Evolutionary conservation across 2,888 invertebrate species (phyloP), one percentile per base, ranked within the genome.

Genomic region (Heliconius erato): DNA sequence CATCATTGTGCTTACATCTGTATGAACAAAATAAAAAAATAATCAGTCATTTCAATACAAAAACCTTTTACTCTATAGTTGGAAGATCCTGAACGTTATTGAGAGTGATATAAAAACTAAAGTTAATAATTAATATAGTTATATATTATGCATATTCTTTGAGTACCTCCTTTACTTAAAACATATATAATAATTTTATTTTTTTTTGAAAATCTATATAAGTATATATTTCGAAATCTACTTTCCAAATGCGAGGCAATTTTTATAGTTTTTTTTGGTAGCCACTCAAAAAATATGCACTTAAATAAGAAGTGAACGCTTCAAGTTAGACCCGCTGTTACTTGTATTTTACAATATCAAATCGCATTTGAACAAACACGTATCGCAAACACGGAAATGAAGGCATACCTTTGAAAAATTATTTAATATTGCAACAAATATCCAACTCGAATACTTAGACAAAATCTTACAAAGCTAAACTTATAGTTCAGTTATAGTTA

Each of bases 181-280:
- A 92, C 91, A 92, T 94, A 94, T 91, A 92, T 91, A 91, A 94
- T 92, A 91, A 94, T 92, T 92, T 94, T 91, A 91, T 91, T 91
- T 90, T 91, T 94, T 94, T 94, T 94, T 91, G 91, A 94, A 94
- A 93, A 92, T 91, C 92, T 94, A 94, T 94, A 94, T 91, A 93
- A 89, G 89, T 94, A 92, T 92, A 89, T 90, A 92, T 92, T 93
- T 95, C 95, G 95, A 95, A 95, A 95, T 95, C 95, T 95, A 95
- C 94, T 93, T 95, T 92, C 95, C 96, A 95, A 96, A 96, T 96
- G 96, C 96, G 96, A 96, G 96, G 96, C 91, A 95, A 96, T 95
- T 94, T 95, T 91, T 92, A 91, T 94, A 95, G 94, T 94, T 91
- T 91, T 91, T 91, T 94, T 91, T 88, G 85, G 86, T 91, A 89